Evolutionary conservation across 2,888 invertebrate genomes (phyloP).

Genomic region (Augiades crinisus): DNA sequence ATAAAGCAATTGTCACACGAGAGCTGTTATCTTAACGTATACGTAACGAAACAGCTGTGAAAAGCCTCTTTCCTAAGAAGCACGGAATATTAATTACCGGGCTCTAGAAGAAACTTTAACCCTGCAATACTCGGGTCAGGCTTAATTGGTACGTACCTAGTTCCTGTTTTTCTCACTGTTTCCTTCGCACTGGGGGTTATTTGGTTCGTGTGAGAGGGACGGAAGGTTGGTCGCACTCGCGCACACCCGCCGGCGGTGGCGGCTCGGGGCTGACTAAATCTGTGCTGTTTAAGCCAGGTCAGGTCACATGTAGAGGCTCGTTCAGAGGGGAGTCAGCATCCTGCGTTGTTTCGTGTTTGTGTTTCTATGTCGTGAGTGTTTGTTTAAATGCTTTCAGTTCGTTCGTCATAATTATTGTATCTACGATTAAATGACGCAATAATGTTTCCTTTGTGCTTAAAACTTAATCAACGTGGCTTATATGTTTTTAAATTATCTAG

Average conservation of each 20-base stretch:
- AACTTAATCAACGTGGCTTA: too few relatives aligned
- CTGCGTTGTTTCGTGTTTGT: too few relatives aligned
- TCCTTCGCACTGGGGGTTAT: constrained; percentile 52
- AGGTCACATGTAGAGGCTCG: constrained; percentile 61
- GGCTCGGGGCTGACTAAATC: constrained; percentile 78
- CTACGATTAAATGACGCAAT: too few relatives aligned
- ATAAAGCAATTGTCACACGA: not conserved
- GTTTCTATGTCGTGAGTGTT: not conserved
- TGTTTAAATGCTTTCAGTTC: not conserved
- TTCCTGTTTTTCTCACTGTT: constrained; percentile 38
- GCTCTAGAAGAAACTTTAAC: constrained; percentile 36
- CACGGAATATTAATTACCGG: constrained; percentile 28
- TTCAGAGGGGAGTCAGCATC: constrained; percentile 37
- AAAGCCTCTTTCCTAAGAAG: not conserved
- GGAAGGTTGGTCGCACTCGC: constrained; percentile 41
- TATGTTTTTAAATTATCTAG: too few relatives aligned
- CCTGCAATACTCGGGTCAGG: constrained; percentile 44
- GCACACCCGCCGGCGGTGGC: constrained; percentile 62
- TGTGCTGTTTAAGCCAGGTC: constrained; percentile 73
- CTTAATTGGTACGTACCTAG: constrained; percentile 48
- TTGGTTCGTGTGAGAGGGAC: constrained; percentile 51
- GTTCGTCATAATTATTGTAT: too few relatives aligned
- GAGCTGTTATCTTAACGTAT: not conserved
- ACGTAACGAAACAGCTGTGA: constrained; percentile 20
- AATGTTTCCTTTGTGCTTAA: too few relatives aligned